Conservation (phyloP, 2,888 invertebrate species). For the Archips xylosteana region DNA sequence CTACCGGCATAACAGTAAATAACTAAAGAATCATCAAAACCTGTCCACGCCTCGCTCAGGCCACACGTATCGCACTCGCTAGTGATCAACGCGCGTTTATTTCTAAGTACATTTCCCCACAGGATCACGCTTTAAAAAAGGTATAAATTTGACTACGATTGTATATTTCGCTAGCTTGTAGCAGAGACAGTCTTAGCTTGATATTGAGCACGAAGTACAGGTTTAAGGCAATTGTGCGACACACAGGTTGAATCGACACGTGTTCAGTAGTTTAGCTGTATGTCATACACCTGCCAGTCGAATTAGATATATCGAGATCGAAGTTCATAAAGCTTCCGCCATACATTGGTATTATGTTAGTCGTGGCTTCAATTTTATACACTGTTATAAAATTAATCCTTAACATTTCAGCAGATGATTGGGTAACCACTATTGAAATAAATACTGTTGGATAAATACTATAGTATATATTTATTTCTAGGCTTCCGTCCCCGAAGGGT, state of each 20-base stretch:
- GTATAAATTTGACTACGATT: slow-evolving; percentile 34
- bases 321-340: too few species aligned
- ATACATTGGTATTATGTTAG: too few species aligned
- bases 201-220: slow-evolving; percentile 38
- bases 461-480: too few species aligned
- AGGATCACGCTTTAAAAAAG: slow-evolving; percentile 15
- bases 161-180: slow-evolving; percentile 41
- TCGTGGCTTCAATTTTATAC: too few species aligned
- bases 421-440: too few species aligned
- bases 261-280: neutral
- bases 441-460: too few species aligned
- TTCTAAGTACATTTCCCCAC: neutral
- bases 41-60: neutral
- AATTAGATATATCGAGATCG: neutral
- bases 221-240: neutral
- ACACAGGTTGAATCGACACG: neutral
- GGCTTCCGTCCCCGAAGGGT: too few species aligned
- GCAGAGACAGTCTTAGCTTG: slow-evolving; percentile 39
- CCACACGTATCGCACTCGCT: neutral
- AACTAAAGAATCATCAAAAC: neutral
- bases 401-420: too few species aligned
- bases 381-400: too few species aligned
- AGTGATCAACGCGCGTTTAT: neutral
- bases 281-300: neutral
- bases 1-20: neutral